Evolutionary conservation across 2,113 vertebrate species (phyloP), one percentile per base, ranked within the genome.

Genomic region (Lepus americanus): DNA sequence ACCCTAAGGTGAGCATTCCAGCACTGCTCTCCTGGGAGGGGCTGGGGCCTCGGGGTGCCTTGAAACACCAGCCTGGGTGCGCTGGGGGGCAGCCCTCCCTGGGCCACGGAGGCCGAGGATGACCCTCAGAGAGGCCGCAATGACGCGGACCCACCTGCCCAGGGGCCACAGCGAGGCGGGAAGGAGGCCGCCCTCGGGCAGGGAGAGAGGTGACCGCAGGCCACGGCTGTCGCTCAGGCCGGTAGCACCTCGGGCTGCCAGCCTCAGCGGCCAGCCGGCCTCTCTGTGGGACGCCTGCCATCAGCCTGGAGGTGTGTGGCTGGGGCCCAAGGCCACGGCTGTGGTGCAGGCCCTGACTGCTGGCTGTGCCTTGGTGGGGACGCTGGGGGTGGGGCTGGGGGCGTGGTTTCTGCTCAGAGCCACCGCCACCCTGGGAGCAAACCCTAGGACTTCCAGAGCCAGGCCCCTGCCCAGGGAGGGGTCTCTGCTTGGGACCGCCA

Each of bases 121-220:
- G 66, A 9, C 9, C 8, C 27, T 44, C 33, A 1, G 9, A 81
- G 25, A 82, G 66, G 49, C 13, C 5, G 2, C 0, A 5, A 14
- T n/a, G 74, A 7, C 25, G 36, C 1, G 23, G 67, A 87, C 76
- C 11, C 16, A 0, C 22, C 29, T 10, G 12, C n/a, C 51, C 0
- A 2, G 12, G 59, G 73, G 53, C 2, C 12, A 12, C 4, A 3
- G 9, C 29, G 72, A 33, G 33, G 53, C 5, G 0, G 39, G 25
- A 1, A 7, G 25, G 64, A 49, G 4, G 39, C 70, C 2, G 0
- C 31, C 2, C 0, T 1, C 53, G 20, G 39, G 53, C 31, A 8
- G 27, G 6, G 59, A 33, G 23, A n/a, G 61, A 64, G 3, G 29
- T 29, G 20, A 53, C 9, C 0, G 3, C 16, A 64, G 66, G 9